Base-by-base conservation (phyloP, 30 jellyfish, hydroid and myxozoan species). In the Rhopilema esculentum region DNA sequence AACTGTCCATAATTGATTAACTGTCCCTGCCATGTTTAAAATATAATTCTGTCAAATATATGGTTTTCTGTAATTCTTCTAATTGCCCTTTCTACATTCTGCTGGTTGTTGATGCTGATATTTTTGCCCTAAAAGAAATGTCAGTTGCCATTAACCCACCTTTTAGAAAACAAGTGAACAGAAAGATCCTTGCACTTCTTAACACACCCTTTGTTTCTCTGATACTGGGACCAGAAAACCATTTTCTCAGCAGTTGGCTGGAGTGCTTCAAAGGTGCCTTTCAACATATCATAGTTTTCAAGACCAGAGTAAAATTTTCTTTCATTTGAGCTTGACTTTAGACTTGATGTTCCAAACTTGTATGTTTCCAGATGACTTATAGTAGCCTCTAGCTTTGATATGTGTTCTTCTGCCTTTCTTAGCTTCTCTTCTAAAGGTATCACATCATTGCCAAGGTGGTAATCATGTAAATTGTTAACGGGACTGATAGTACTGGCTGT, bases 81-180 rank as follows among this genome's bases (percentile, higher is more conserved):
- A n/a, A n/a, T n/a, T n/a, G n/a, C 23, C 78, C 16, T n/a, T n/a
- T n/a, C n/a, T n/a, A n/a, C n/a, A 70, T 70, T 70, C 81, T 70
- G 81, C 81, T 70, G 27, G 81, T 70, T 19, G 81, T 70, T 70
- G 81, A 30, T 19, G 81, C 81, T 70, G 81, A 70, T 70, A 70
- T 70, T n/a, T 70, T 24, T 19, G 27, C 27, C 22, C 81, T 70
- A 22, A 70, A 70, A 4, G 81, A 70, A 30, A 70, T 24, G 70
- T 70, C 81, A 24, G 27, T 70, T 70, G 27, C 62, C 81, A 70
- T 70, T 30, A 70, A 70, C 53, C 81, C 81, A 70, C 49, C 81
- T 19, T 24, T 28, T 70, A 70, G 62, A 22, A 70, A 70, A 30
- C 81, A 70, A 24, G 32, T 24, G 32, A 70, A 70, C 53, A 70